Evolutionary conservation across 1,140 invertebrate genomes (phyloP).

Genomic region (Drosophila lacertosa): DNA sequence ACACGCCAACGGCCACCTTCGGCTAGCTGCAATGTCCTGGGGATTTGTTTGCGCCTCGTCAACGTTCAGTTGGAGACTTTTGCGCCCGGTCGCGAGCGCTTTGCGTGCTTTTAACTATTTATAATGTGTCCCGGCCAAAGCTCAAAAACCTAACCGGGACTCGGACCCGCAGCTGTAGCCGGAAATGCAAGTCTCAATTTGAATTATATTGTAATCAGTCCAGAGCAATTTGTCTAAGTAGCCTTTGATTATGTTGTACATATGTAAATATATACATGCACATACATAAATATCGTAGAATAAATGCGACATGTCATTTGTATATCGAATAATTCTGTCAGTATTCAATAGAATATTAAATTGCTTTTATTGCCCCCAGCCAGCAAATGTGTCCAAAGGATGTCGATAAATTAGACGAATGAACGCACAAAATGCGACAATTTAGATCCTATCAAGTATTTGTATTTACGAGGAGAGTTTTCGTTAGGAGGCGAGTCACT

Average conservation of each 20-base stretch:
- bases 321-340: too few species aligned
- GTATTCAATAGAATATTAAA: too few species aligned
- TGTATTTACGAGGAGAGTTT: too few species aligned
- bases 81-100: neutral
- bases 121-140: constrained; percentile 9
- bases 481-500: too few species aligned
- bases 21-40: constrained; percentile 14
- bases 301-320: too few species aligned
- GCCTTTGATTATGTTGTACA: neutral
- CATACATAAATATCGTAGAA: too few species aligned
- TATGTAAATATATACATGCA: neutral
- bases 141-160: too few species aligned
- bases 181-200: neutral
- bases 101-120: constrained; percentile 9
- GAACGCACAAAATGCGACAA: too few species aligned
- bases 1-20: neutral
- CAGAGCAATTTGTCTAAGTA: neutral
- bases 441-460: too few species aligned
- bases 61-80: neutral
- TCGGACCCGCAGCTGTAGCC: neutral
- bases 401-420: too few species aligned
- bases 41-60: neutral
- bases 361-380: too few species aligned
- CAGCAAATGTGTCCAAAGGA: too few species aligned
- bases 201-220: neutral